These are phyloP conservation scores for Cheilosia vernalis DNA, from an alignment of 2,888 invertebrate species.

Conservation along the genomic window DNA sequence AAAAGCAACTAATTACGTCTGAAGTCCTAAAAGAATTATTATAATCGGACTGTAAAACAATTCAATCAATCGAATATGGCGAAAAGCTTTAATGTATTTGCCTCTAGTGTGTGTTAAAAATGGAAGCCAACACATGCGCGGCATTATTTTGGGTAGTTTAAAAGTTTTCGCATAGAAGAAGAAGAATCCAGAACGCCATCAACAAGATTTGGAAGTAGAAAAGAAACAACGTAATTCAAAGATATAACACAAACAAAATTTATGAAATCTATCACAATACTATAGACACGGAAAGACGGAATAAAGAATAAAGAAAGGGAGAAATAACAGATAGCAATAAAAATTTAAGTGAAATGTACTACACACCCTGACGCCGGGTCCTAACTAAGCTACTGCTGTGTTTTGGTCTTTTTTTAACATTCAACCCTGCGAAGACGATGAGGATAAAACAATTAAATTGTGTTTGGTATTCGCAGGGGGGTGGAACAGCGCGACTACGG, in stretches of 20 bases:
- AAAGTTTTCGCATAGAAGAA: constrained; percentile 39
- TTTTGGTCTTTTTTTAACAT: neutral
- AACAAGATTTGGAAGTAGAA: neutral
- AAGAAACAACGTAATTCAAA: constrained; percentile 33
- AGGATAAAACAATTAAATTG: constrained; percentile 25
- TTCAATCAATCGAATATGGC: constrained; percentile 6
- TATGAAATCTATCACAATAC: constrained; percentile 27
- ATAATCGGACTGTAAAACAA: neutral
- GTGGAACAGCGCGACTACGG: neutral
- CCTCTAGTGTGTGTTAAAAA: constrained; percentile 23
- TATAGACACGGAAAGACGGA: constrained; percentile 15
- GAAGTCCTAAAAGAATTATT: no score
- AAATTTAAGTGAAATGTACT: constrained; percentile 13
- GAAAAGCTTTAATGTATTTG: neutral
- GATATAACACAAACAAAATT: constrained; percentile 32
- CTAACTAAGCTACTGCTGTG: neutral
- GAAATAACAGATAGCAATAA: constrained; percentile 27
- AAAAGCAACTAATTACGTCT: no score
- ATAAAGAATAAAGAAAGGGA: neutral
- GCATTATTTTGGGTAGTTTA: constrained; percentile 55
- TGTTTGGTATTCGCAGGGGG: constrained; percentile 4
- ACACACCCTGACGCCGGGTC: constrained; percentile 10
- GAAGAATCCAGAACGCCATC: constrained; percentile 13
- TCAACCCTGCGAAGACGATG: constrained; percentile 28
- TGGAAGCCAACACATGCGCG: constrained; percentile 64